Base-by-base conservation (phyloP, 1,140 invertebrate genomes). In the Hyphantria cunea region DNA sequence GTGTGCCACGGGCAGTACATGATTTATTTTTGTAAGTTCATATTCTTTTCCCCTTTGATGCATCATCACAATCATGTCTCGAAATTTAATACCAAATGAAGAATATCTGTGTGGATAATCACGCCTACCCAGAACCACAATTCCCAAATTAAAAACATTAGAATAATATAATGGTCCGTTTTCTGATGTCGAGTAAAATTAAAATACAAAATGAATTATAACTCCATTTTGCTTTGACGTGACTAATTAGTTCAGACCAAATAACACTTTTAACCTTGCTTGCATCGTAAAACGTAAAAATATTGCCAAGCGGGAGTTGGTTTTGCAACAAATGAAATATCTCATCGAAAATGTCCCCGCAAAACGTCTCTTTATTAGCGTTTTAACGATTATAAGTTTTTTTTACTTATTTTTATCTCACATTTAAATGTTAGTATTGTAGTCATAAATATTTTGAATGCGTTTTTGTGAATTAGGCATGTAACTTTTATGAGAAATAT, bases 171-270 rank as follows among this genome's bases (percentile, higher is more conserved):
- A 34, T 66, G 63, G 56, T 76, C 56, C 45, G 66, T 79, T 68
- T 73, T 70, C 52, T 48, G 52, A 59, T 47, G 62, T 66, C 64
- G 33, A 64, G 56, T 62, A 64, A 66, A 63, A 59, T 60, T 74
- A 66, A 63, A 59, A 58, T 74, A 67, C 76, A 74, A 71, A 76
- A 70, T 69, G 71, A 72, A 82, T 82, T 75, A 78, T 74, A 75
- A 69, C 64, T 70, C 71, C 78, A 80, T 80, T 82, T 72, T 37
- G 60, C 54, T 63, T 69, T 75, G 77, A 83, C 78, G 75, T 82
- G 80, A 82, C 75, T 82, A 85, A 85, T 82, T 76, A 82, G 72
- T 79, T 52, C 72, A 77, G 59, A 65, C 62, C 70, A 68, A 68
- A 68, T 68, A 75, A 72, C 68, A 69, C 64, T 55, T 77, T 64